Evolutionary conservation across 2,888 invertebrate species (phyloP).

Genomic region (Enchytraeus crypticus): DNA sequence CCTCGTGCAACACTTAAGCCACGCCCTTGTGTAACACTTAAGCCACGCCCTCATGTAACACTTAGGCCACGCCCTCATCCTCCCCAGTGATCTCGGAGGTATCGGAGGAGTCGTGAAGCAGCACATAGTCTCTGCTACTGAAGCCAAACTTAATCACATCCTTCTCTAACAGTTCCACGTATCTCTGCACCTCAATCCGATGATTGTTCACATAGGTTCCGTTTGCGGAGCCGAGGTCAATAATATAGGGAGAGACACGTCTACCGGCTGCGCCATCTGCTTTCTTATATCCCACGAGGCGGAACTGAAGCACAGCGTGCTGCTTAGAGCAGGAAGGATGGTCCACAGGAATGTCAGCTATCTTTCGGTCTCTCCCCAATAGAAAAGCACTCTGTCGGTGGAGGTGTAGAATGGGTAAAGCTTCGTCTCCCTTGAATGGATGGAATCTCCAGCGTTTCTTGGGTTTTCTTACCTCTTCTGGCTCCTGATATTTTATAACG

Average conservation of each 20-base stretch:
- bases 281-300: constrained; percentile 67
- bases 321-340: constrained; percentile 98
- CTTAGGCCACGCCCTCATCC: constrained; percentile 32
- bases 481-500: constrained; percentile 93
- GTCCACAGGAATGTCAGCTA: constrained; percentile 92
- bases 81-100: constrained; percentile 15
- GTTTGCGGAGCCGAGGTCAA: constrained; percentile 92
- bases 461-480: constrained; percentile 89
- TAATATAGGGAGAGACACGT: constrained; percentile 80
- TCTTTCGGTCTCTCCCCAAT: constrained; percentile 83
- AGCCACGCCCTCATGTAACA: too few species aligned
- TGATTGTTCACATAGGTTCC: constrained; percentile 93
- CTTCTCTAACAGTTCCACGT: constrained; percentile 84
- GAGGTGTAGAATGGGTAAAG: constrained; percentile 83
- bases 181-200: constrained; percentile 78
- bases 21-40: too few species aligned
- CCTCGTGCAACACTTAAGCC: too few species aligned
- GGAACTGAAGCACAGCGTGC: constrained; percentile 88
- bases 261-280: constrained; percentile 63
- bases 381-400: constrained; percentile 92
- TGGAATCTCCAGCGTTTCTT: constrained; percentile 91
- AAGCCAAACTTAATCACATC: constrained; percentile 97
- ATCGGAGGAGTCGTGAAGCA: constrained; percentile 68
- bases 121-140: constrained; percentile 89
- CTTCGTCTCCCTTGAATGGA: constrained; percentile 67